A percentile compares a stretch with the other conserved stretches of the same genome.
Evolutionary conservation across 2,888 invertebrate genomes (phyloP).

Genomic region (Sturmia bella): DNA sequence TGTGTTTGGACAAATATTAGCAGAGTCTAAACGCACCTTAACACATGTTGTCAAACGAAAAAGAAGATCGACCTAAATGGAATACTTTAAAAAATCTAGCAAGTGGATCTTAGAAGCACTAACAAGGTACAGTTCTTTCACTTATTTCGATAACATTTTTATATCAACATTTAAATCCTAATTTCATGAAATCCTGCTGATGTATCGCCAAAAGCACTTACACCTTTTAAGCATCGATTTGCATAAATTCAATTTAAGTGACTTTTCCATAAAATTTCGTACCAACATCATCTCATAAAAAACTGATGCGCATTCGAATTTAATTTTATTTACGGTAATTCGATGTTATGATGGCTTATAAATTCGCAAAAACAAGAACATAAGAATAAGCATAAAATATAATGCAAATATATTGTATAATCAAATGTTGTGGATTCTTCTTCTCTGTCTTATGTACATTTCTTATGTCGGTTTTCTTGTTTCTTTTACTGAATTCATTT

Average conservation of each 20-base stretch:
- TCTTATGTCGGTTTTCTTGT: conserved; percentile 30
- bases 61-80: no score
- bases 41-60: no score
- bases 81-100: no score
- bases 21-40: no score
- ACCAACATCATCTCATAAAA: background rate
- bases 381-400: conserved; percentile 15
- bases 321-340: conserved; percentile 1
- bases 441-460: background rate
- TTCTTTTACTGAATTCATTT: background rate
- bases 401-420: conserved; percentile 33
- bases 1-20: no score
- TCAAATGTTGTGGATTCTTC: conserved; percentile 22
- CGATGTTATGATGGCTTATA: background rate
- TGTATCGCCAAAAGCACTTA: background rate
- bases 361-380: background rate
- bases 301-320: background rate
- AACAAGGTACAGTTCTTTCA: no score
- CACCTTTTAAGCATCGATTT: background rate
- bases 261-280: background rate
- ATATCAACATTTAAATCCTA: background rate
- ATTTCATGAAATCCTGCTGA: background rate
- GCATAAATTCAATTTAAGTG: conserved; percentile 6
- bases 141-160: no score
- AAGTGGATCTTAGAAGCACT: no score